These are phyloP conservation scores for Macrosiphum euphorbiae DNA, from an alignment of 2,888 invertebrate genomes.

Conservation along the genomic window DNA sequence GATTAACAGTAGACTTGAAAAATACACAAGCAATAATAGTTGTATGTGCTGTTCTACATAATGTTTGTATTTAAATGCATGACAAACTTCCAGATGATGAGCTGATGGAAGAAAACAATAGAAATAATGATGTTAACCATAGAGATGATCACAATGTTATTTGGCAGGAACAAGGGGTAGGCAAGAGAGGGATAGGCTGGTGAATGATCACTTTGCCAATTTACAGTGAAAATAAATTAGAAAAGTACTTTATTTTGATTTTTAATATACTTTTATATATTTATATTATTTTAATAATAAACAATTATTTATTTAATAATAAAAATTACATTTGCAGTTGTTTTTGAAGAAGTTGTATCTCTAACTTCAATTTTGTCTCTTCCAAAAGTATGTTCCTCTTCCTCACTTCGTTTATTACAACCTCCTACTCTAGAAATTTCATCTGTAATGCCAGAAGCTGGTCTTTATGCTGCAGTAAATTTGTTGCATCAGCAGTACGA, in stretches of 20 bases:
- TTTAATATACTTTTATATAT: background rate
- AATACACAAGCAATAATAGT: background rate
- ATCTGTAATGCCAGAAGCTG: background rate
- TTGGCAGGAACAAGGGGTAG: background rate
- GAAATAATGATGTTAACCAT: too few relatives aligned
- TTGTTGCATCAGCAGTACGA: background rate
- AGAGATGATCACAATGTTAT: background rate
- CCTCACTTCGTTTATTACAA: background rate
- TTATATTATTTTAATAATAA: background rate
- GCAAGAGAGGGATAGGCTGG: background rate
- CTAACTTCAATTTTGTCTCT: background rate
- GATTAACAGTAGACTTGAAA: background rate
- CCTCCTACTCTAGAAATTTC: background rate
- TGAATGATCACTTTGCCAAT: conserved; percentile 9
- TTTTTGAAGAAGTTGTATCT: conserved; percentile 14
- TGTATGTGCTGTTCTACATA: background rate
- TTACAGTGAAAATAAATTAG: background rate
- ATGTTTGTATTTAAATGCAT: conserved; percentile 6
- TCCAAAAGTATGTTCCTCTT: conserved; percentile 6
- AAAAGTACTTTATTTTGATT: background rate
- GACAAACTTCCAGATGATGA: background rate
- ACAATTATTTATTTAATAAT: background rate
- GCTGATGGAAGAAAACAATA: background rate
- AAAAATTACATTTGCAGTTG: background rate
- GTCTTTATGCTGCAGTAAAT: background rate